Evolutionary conservation across 2,888 invertebrate genomes (phyloP).

Genomic region (Ochropleura plecta): DNA sequence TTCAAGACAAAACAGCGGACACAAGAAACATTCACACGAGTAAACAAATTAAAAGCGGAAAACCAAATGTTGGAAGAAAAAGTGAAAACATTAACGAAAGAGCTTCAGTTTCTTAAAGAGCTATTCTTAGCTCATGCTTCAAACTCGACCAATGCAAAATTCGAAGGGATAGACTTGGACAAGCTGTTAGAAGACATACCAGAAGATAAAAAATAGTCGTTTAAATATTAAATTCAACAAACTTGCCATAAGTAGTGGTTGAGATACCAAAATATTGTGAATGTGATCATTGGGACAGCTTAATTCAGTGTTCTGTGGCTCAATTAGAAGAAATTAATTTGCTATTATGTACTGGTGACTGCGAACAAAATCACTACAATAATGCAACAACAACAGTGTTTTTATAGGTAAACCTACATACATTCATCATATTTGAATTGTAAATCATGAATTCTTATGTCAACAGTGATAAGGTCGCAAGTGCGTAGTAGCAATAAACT

Average conservation of each 20-base stretch:
- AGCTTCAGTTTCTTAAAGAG: constrained; percentile 95
- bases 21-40: constrained; percentile 94
- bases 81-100: constrained; percentile 95
- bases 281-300: constrained; percentile 13
- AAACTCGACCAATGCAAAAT: constrained; percentile 89
- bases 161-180: constrained; percentile 90
- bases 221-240: constrained; percentile 36
- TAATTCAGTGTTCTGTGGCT: constrained; percentile 34
- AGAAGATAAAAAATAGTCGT: constrained; percentile 77
- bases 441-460: background rate
- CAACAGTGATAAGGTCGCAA: constrained; percentile 27
- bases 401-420: background rate
- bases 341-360: constrained; percentile 24
- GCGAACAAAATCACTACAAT: constrained; percentile 14
- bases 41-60: constrained; percentile 94
- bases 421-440: constrained; percentile 5
- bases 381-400: background rate
- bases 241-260: constrained; percentile 46
- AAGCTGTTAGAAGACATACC: constrained; percentile 90
- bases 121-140: constrained; percentile 95
- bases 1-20: constrained; percentile 95
- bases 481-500: constrained; percentile 29
- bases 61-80: constrained; percentile 95
- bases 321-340: constrained; percentile 24
- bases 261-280: constrained; percentile 32